Evolutionary conservation across 2,113 vertebrate species (phyloP).

Genomic region (Oncorhynchus nerka): DNA sequence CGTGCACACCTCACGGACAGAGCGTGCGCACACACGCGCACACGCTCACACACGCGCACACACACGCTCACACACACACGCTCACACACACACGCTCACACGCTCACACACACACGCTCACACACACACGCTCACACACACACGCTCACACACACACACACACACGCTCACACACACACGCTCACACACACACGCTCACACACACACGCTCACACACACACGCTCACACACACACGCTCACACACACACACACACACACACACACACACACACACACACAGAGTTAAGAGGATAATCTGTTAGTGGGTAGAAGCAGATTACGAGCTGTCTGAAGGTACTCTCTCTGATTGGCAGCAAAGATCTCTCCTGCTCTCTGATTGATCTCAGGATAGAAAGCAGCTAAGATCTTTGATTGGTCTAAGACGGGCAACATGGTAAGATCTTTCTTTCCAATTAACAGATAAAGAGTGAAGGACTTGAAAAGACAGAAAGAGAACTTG

Average conservation of each 20-base stretch:
- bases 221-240: conserved; percentile 5
- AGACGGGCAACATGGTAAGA: conserved; percentile 30
- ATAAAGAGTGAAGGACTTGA: background rate
- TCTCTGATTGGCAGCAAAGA: conserved; percentile 52
- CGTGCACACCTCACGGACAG: conserved; percentile 4
- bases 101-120: too few relatives aligned
- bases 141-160: too few relatives aligned
- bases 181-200: conserved; percentile 17
- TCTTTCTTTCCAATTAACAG: conserved; percentile 39
- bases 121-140: too few relatives aligned
- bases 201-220: background rate
- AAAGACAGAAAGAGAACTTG: too few relatives aligned
- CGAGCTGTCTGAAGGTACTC: conserved; percentile 54
- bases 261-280: background rate
- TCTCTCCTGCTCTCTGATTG: conserved; percentile 45
- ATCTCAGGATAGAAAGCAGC: background rate
- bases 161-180: too few relatives aligned
- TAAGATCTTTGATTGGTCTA: conserved; percentile 39
- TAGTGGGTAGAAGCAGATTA: conserved; percentile 76
- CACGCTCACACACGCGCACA: too few relatives aligned
- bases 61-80: too few relatives aligned
- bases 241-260: too few relatives aligned
- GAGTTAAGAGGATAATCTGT: conserved; percentile 81
- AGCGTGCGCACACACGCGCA: conserved; percentile 26
- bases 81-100: too few relatives aligned